Percentiles rank a stretch among this genome's conserved stretches.
Conservation (phyloP, 2,797 vertebrate species). For the Nyctibius grandis region DNA sequence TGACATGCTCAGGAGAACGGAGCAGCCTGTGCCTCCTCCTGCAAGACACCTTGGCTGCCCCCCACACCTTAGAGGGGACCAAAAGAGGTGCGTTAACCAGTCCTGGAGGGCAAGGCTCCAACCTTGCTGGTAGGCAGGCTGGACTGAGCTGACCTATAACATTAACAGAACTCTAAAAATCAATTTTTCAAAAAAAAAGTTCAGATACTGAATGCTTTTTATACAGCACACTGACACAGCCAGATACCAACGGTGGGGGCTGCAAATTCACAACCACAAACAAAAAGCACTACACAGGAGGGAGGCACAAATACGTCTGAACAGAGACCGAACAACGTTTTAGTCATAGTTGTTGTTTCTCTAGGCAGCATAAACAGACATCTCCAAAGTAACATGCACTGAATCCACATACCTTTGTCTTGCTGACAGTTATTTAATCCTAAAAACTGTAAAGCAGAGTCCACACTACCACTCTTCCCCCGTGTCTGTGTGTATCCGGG, state of each 20-base stretch:
- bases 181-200: not conserved
- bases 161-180: not conserved
- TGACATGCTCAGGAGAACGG: not conserved
- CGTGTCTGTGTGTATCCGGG: conserved; percentile 51
- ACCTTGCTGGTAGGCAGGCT: not conserved
- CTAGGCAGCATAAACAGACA: not conserved
- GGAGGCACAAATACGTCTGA: rapidly evolving
- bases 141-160: not conserved
- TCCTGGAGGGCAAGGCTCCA: not conserved
- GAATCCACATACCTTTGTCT: conserved; percentile 63
- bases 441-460: conserved; percentile 80
- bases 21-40: not conserved
- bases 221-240: rapidly evolving
- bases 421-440: conserved; percentile 69
- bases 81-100: not conserved
- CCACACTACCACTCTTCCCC: conserved; percentile 82
- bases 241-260: not conserved
- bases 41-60: not conserved
- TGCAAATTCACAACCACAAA: not conserved
- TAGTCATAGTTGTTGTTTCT: not conserved
- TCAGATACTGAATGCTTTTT: not conserved
- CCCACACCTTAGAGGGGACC: too few species aligned
- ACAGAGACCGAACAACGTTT: rapidly evolving
- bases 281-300: not conserved
- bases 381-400: rapidly evolving